Evolutionary conservation across 1,140 invertebrate genomes (phyloP).

Genomic region (Sarcophaga bullata): DNA sequence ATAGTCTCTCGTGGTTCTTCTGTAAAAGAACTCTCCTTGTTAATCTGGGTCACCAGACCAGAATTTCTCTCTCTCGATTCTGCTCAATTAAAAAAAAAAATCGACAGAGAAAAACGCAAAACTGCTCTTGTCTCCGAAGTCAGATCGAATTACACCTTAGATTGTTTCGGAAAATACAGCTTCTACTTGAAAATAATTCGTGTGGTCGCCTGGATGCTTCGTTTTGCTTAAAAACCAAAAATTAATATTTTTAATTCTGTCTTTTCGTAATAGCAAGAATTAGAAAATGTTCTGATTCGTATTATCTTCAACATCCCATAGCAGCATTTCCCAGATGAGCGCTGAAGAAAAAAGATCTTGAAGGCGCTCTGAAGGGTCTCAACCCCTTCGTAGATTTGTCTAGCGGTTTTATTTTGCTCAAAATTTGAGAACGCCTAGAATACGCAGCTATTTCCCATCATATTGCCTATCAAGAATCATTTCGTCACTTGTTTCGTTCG

Average conservation of each 20-base stretch:
- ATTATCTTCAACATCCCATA: neutral
- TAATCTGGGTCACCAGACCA: slow-evolving; percentile 35
- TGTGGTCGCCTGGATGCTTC: slow-evolving; percentile 5
- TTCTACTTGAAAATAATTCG: slow-evolving; percentile 22
- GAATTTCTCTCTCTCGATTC: neutral
- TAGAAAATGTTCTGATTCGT: neutral
- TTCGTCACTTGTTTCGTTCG: neutral
- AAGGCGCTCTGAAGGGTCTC: neutral
- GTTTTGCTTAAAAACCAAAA: neutral
- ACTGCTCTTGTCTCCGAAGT: neutral
- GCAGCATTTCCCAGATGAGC: neutral
- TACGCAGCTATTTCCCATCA: neutral
- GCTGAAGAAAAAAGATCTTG: neutral
- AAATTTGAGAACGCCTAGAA: neutral
- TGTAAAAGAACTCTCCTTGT: neutral
- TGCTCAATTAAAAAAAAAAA: neutral
- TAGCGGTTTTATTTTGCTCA: neutral
- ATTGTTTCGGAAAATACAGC: neutral
- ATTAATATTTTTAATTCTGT: neutral
- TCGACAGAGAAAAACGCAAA: slow-evolving; percentile 18
- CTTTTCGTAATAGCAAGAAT: neutral
- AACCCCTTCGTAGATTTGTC: neutral
- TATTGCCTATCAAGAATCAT: neutral
- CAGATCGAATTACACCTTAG: neutral
- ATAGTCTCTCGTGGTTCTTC: neutral